Conservation (phyloP, 23 tunicate species). For the Halocynthia roretzi region DNA sequence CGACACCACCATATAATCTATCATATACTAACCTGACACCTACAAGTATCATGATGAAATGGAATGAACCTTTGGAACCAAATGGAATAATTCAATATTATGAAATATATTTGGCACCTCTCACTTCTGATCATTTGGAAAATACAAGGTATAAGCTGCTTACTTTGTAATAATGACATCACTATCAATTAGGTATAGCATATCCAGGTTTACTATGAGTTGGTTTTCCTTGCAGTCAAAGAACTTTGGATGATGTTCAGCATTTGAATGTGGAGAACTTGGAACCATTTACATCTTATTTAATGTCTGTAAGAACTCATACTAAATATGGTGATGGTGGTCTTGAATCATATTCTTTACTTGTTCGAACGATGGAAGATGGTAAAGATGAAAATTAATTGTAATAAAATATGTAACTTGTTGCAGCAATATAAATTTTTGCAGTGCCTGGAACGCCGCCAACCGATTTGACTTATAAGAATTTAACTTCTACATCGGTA, state of each 20-base stretch:
- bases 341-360: slow-evolving; percentile 18
- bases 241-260: slow-evolving; percentile 8
- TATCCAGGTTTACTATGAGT: neutral
- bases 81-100: slow-evolving; percentile 62
- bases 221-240: neutral
- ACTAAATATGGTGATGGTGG: slow-evolving; percentile 75
- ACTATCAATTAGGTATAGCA: neutral
- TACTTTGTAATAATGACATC: neutral
- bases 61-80: slow-evolving; percentile 50
- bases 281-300: slow-evolving; percentile 27
- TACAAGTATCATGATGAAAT: slow-evolving; percentile 22
- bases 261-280: slow-evolving; percentile 9
- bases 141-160: neutral
- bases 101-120: slow-evolving; percentile 10
- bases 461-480: slow-evolving; percentile 19
- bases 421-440: slow-evolving; percentile 3
- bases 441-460: slow-evolving; percentile 53
- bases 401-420: neutral
- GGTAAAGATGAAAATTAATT: slow-evolving; percentile 12
- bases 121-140: neutral
- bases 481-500: slow-evolving; percentile 44
- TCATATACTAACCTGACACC: slow-evolving; percentile 45
- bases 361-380: slow-evolving; percentile 40
- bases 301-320: slow-evolving; percentile 32
- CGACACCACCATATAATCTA: slow-evolving; percentile 52